Percentiles rank a stretch among this genome's conserved stretches.
Conservation (phyloP, 2,888 invertebrate genomes). For the Craniophora ligustri region DNA sequence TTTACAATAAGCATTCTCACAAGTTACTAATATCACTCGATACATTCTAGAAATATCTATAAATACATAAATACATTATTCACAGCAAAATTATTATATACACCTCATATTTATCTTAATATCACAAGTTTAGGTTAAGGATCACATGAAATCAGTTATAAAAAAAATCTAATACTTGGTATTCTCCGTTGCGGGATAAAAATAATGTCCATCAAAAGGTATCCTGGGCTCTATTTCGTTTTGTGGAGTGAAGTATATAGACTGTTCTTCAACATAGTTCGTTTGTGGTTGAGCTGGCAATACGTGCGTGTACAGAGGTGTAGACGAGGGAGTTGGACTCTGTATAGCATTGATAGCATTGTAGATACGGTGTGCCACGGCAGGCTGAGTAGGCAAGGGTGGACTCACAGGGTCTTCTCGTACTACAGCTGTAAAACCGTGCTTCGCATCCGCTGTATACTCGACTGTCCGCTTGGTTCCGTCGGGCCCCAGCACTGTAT, state of each 20-base stretch:
- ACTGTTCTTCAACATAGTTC: slow-evolving; percentile 43
- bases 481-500: slow-evolving; percentile 81
- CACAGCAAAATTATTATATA: slow-evolving; percentile 38
- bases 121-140: slow-evolving; percentile 44
- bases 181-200: slow-evolving; percentile 63
- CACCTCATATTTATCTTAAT: slow-evolving; percentile 42
- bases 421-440: slow-evolving; percentile 87
- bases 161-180: slow-evolving; percentile 36
- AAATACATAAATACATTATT: slow-evolving; percentile 42
- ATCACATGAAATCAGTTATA: slow-evolving; percentile 9
- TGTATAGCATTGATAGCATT: slow-evolving; percentile 23
- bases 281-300: slow-evolving; percentile 33
- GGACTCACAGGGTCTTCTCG: slow-evolving; percentile 74
- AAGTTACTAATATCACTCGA: slow-evolving; percentile 6
- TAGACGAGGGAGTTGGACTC: slow-evolving; percentile 33
- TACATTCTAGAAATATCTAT: slow-evolving; percentile 14
- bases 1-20: slow-evolving; percentile 13
- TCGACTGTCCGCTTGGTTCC: slow-evolving; percentile 81
- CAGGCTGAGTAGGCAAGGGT: slow-evolving; percentile 22
- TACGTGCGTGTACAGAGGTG: slow-evolving; percentile 41
- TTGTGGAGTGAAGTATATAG: slow-evolving; percentile 70
- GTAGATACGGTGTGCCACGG: slow-evolving; percentile 11
- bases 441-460: slow-evolving; percentile 83
- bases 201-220: slow-evolving; percentile 68
- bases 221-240: slow-evolving; percentile 59